A percentile compares a stretch with the other conserved stretches of the same genome.
Conservation (phyloP, 2,888 invertebrate genomes). For the Drosophila rellima region DNA sequence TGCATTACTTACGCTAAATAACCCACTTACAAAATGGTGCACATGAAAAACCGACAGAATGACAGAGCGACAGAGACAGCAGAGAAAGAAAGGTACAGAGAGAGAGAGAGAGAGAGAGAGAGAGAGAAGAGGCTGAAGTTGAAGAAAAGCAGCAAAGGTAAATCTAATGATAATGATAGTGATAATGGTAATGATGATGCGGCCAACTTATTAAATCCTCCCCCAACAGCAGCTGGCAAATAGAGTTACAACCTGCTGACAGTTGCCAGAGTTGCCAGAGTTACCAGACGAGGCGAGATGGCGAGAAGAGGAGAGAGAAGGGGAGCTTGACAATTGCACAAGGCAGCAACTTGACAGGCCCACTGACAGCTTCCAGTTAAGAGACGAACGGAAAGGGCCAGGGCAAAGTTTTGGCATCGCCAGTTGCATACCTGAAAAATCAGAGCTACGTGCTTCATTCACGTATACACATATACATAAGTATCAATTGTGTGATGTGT, state of each 20-base stretch:
- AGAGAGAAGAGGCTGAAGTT: conserved; percentile 6
- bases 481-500: conserved; percentile 19
- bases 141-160: conserved; percentile 13
- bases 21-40: conserved; percentile 77
- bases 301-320: background rate
- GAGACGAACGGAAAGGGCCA: conserved; percentile 9
- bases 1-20: conserved; percentile 81
- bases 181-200: conserved; percentile 69
- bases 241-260: conserved; percentile 63
- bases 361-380: conserved; percentile 45
- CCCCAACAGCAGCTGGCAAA: conserved; percentile 50
- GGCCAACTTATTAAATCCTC: conserved; percentile 74
- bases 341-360: conserved; percentile 50
- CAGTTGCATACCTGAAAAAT: conserved; percentile 60
- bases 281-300: too few species aligned
- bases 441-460: conserved; percentile 44
- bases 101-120: conserved; percentile 1
- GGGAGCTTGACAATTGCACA: conserved; percentile 36
- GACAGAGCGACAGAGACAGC: conserved; percentile 5
- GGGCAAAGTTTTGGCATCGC: conserved; percentile 49
- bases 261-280: conserved; percentile 15
- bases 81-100: conserved; percentile 1
- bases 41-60: conserved; percentile 46
- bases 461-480: conserved; percentile 20
- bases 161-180: conserved; percentile 49